Base-by-base conservation (phyloP, 1,140 invertebrate genomes). In the Antheraea pernyi region DNA sequence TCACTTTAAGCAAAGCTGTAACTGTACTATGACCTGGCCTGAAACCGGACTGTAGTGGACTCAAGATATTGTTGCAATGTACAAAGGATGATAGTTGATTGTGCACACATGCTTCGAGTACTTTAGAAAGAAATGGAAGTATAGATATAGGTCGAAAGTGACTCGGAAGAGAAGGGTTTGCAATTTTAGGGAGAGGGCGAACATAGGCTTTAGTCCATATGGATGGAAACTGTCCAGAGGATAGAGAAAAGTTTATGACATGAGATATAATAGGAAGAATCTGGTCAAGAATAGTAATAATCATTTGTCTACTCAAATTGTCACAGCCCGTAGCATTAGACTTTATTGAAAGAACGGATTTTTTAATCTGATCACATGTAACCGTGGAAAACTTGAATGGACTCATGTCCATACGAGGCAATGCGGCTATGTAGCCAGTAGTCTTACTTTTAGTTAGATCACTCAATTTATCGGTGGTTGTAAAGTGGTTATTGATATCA, bases 101-200 rank as follows among this genome's bases (percentile, higher is more conserved):
- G n/a, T n/a, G n/a, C n/a, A n/a, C n/a, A 59, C 67, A 53, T 30
- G 48, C 59, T 59, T 71, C 70, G 0, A 71, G 66, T 6, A 65
- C 65, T 64, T 71, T 71, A 16, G 70, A 71, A 13, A 71, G 61
- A 58, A 71, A 64, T 11, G 70, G 65, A 53, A 71, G 48, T 19
- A 71, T 63, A 30, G 19, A 36, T n/a, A n/a, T 58, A 46, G 59
- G 59, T 19, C 59, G 59, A 11, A 61, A 61, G 59, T 61, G 59
- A 22, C 6, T 61, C 7, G 19, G 18, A 59, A 30, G 30, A 64
- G 11, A 19, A n/a, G 68, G 68, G 11, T 70, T 65, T 9, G 19
- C 0, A 8, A 59, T 60, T 60, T 70, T 65, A 16, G 63, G 69
- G 10, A 65, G 19, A 5, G 69, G 39, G 18, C 65, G 65, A 10